Evolutionary conservation across 2,888 invertebrate species (phyloP), one percentile per base, ranked within the genome.

Genomic region (Catocala sponsa): DNA sequence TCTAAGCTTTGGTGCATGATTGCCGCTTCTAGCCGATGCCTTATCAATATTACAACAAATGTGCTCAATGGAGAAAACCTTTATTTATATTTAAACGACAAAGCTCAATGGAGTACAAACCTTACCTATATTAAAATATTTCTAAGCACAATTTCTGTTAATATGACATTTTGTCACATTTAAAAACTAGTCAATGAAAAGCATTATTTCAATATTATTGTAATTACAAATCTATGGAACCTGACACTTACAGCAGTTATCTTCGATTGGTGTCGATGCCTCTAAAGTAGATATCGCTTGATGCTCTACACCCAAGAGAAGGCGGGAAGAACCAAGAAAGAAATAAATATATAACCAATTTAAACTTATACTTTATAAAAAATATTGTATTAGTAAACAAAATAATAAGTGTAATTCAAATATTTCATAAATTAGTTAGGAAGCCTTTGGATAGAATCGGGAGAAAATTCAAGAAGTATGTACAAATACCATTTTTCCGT

Each of bases 201-300:
- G 46, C 46, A 15, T 9, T 44, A 25, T 25, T 25, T 25, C 25
- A 15, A 9, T 9, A 15, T 4, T 7, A 9, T 10, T 15, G 0
- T 9, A 9, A 49, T 32, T 4, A 15, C n/a, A 11, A 38, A 11
- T 33, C 25, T 25, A 42, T 47, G 38, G 41, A 59, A 57, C 59
- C 47, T 61, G 55, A 65, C 48, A 77, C 76, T 74, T 76, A 78
- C 78, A 44, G 68, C 57, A 74, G 59, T 70, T 76, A 35, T 78
- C 78, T 52, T 78, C 78, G 12, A 76, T 64, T 53, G 76, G 78
- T 32, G 78, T 66, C 0, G 75, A 77, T 12, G 76, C 76, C 33
- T 78, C 76, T 69, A 76, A 64, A 50, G 76, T 76, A 2, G 76
- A 76, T 25, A 76, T 51, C 10, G 78, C 74, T 56, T 76, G 76